Base-by-base conservation (phyloP, 2,797 vertebrate species). In the Sebastes ruberrimus region DNA sequence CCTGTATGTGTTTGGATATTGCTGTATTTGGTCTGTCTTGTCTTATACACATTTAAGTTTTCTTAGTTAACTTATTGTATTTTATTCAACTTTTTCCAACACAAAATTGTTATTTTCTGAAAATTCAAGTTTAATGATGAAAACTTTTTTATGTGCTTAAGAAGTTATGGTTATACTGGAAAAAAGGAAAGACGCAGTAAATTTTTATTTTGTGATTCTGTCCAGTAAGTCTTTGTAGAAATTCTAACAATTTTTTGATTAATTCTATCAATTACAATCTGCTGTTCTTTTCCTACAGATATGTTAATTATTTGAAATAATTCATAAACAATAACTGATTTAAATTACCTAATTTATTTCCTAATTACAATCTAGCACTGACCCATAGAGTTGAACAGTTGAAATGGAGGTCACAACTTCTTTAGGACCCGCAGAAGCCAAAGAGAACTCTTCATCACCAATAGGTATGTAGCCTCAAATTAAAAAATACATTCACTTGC, bases 391-490 rank as follows among this genome's bases (percentile, higher is more conserved):
- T 16, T 42, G 38, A 55, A 32, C 23, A 23, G 57, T 4, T 81
- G 61, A 86, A 77, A 94, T 94, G 93, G 92, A 80, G 4, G 20
- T 5, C 55, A 2, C 18, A 4, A 8, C 82, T 33, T 53, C 76
- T 63, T 60, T 23, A 49, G 74, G 49, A 49, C 7, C 64, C 59
- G 46, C 20, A 33, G 76, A 52, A 63, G 32, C 10, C 7, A 63
- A 77, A 76, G 74, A 22, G 42, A 88, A 78, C 42, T 0, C 9
- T 13, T 78, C 74, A 33, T 69, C 46, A 30, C 10, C 28, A 25
- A 42, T 13, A 38, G 77, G 93, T 93, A 84, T 69, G 72, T 5
- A 65, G 9, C 30, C 7, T 81, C 35, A 6, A 42, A 59, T 72
- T n/a, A 33, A 22, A 4, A 35, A 27, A 66, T 30, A 38, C 8